These are phyloP conservation scores for Rhamphomyia laevipes DNA, from an alignment of 2,888 invertebrate species.

Conservation along the genomic window DNA sequence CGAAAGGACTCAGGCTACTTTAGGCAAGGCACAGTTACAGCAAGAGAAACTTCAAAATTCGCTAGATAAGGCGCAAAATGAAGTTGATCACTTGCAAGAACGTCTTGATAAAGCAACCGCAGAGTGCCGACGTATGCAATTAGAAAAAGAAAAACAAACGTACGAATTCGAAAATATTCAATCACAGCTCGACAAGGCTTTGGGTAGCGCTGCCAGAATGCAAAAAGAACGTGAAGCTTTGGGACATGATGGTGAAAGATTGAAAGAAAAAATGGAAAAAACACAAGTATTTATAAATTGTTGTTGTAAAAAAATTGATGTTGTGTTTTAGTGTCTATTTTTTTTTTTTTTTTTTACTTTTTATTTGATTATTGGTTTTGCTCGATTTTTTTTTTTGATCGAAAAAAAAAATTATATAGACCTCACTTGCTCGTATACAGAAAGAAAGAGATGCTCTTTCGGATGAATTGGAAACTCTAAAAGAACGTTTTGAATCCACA, in stretches of 20 bases:
- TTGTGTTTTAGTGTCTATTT: background rate
- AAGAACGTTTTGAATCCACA: slow-evolving; percentile 71
- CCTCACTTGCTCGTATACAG: slow-evolving; percentile 68
- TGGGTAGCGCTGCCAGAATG: slow-evolving; percentile 73
- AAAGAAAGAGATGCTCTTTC: slow-evolving; percentile 78
- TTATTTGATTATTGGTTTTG: background rate
- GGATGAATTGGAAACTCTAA: slow-evolving; percentile 67
- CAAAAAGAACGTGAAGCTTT: slow-evolving; percentile 84
- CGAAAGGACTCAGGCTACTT: slow-evolving; percentile 76
- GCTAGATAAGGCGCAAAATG: slow-evolving; percentile 80
- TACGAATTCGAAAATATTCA: slow-evolving; percentile 87
- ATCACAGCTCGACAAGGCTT: slow-evolving; percentile 80
- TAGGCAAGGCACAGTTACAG: slow-evolving; percentile 82
- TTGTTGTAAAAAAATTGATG: background rate
- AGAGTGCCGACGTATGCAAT: slow-evolving; percentile 61
- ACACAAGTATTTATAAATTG: slow-evolving; percentile 52
- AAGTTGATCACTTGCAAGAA: slow-evolving; percentile 82
- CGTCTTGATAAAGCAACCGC: slow-evolving; percentile 69
- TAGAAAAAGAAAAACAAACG: slow-evolving; percentile 81
- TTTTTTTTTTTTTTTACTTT: background rate
- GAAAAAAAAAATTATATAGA: slow-evolving; percentile 39
- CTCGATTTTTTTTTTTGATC: slow-evolving; percentile 7
- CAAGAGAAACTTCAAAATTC: slow-evolving; percentile 84
- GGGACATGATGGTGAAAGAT: slow-evolving; percentile 71
- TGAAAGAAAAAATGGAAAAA: slow-evolving; percentile 81